A percentile compares a stretch with the other conserved stretches of the same genome.
These are phyloP conservation scores for Chrysaora quinquecirrha DNA, from an alignment of 30 jellyfish, hydroid and myxozoan genomes.

Conservation along the genomic window DNA sequence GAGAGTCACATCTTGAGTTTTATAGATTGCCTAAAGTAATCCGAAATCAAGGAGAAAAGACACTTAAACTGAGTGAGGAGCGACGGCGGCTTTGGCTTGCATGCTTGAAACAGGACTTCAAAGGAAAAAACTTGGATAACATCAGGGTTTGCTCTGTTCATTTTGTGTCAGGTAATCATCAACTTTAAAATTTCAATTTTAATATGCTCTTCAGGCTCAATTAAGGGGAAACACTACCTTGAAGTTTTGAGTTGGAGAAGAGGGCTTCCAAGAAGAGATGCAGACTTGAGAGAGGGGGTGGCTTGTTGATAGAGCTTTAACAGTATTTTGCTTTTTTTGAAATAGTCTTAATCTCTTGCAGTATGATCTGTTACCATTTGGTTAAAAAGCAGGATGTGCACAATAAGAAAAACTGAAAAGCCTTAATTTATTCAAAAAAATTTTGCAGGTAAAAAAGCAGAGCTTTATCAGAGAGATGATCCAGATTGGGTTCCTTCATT, in stretches of 20 bases:
- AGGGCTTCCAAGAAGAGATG: too few species aligned
- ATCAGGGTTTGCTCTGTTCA: background rate
- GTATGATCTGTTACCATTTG: too few species aligned
- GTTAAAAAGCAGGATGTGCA: too few species aligned
- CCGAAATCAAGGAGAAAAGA: background rate
- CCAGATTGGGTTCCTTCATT: background rate
- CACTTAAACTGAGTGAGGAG: background rate
- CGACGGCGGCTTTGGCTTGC: conserved; percentile 2
- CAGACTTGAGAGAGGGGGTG: too few species aligned
- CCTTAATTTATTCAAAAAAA: background rate
- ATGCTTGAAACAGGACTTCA: background rate
- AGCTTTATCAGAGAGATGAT: background rate
- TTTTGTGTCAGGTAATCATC: background rate
- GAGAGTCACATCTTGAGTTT: background rate
- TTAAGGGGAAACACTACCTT: too few species aligned
- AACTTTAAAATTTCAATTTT: too few species aligned
- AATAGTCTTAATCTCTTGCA: too few species aligned
- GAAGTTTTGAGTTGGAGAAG: too few species aligned
- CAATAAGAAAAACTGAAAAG: too few species aligned
- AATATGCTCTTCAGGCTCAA: too few species aligned
- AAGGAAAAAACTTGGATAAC: background rate
- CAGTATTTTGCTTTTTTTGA: too few species aligned
- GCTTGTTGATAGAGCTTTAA: too few species aligned
- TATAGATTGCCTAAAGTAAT: background rate
- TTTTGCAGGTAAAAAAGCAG: background rate